phyloP scores from a whole-genome alignment of 2,797 vertebrate genomes.

The Clarias pachynema region DNA sequence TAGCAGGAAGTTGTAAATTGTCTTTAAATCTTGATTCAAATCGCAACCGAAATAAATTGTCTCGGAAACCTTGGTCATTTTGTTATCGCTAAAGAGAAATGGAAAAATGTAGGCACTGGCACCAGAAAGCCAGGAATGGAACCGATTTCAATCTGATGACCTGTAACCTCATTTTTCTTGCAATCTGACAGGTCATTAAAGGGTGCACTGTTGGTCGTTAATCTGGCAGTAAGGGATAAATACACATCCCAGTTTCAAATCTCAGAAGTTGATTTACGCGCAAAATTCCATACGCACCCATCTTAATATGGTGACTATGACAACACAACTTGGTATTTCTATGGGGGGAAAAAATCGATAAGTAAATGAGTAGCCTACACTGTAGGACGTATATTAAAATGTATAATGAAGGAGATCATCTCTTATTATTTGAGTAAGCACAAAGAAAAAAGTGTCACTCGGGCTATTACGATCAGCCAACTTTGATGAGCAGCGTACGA shows the following conservation, averaged over 20 bases:
- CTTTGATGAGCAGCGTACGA: not conserved
- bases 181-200: constrained; percentile 77
- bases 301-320: constrained; percentile 36
- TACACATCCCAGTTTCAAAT: constrained; percentile 61
- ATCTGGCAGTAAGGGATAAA: constrained; percentile 71
- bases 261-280: constrained; percentile 15
- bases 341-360: not conserved
- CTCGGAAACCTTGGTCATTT: constrained; percentile 38
- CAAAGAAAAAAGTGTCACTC: not conserved
- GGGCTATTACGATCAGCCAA: not conserved
- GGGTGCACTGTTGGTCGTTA: constrained; percentile 66
- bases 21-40: constrained; percentile 32
- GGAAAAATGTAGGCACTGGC: constrained; percentile 67
- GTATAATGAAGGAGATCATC: constrained; percentile 10
- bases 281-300: constrained; percentile 24
- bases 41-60: constrained; percentile 40
- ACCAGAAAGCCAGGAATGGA: constrained; percentile 63
- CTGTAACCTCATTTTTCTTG: constrained; percentile 74
- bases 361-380: constrained; percentile 1
- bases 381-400: constrained; percentile 19
- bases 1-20: constrained; percentile 57
- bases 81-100: constrained; percentile 49
- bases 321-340: constrained; percentile 24
- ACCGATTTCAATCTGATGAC: constrained; percentile 72
- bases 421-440: constrained; percentile 20